A percentile compares a stretch with the other conserved stretches of the same genome.
These are phyloP conservation scores for Alentia gelatinosa DNA, from an alignment of 2,888 invertebrate species.

Conservation along the genomic window DNA sequence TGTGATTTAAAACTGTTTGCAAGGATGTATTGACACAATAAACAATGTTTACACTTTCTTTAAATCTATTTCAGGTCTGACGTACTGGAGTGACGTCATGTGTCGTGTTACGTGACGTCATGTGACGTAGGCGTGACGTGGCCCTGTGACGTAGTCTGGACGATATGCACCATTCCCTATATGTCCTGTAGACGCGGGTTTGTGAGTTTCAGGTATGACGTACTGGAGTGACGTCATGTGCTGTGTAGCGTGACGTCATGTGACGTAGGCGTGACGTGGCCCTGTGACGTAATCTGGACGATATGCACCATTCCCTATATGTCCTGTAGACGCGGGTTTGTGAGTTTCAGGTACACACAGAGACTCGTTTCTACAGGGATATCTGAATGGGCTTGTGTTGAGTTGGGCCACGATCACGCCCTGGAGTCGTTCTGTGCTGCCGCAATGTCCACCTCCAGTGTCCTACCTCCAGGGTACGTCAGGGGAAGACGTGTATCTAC, in stretches of 20 bases:
- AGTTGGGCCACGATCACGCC: not conserved
- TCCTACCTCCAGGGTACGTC: too few species aligned
- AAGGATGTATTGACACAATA: too few species aligned
- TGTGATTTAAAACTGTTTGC: too few species aligned
- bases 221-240: too few species aligned
- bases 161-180: constrained; percentile 37
- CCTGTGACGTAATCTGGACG: not conserved
- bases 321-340: constrained; percentile 53
- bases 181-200: not conserved
- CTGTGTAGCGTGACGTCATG: not conserved
- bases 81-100: too few species aligned
- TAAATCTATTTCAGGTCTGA: too few species aligned
- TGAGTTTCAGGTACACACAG: constrained; percentile 35
- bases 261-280: not conserved
- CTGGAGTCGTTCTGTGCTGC: not conserved
- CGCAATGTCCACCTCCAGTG: too few species aligned
- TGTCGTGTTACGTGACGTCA: too few species aligned
- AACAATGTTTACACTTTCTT: too few species aligned
- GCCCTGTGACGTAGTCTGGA: not conserved
- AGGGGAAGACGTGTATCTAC: too few species aligned
- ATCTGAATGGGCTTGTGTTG: constrained; percentile 21
- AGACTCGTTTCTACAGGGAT: constrained; percentile 52
- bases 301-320: constrained; percentile 30
- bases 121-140: not conserved
- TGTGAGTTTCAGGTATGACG: too few species aligned